Base-by-base conservation (phyloP, 2,797 vertebrate species). In the Craterocephalus amniculus region DNA sequence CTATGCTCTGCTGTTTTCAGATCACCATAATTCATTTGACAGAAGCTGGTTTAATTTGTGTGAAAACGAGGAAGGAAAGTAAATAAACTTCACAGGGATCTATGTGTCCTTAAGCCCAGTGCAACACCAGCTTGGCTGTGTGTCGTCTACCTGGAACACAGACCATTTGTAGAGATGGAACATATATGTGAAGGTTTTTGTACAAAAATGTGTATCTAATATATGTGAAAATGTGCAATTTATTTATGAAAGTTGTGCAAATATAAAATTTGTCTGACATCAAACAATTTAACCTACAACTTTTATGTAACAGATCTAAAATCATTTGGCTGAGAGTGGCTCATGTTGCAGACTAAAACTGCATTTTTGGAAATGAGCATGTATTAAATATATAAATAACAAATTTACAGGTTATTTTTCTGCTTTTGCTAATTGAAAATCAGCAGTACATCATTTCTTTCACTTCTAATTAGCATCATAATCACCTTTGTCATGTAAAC, bases 1-100 rank as follows among this genome's bases (percentile, higher is more conserved):
- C 63, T 79, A 59, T 24, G 20, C 35, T 34, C 40, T 34, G 76
- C 77, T 84, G 72, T 83, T 84, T 85, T 80, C 81, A 72, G 67
- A 74, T 78, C n/a, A 11, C 59, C 32, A 43, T 62, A 58, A 81
- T 83, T 36, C 58, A 6, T 65, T 68, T 58, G 63, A 83, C 52
- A 61, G 85, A 78, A 72, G 48, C 22, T 27, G 0, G 20, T 40
- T 27, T 64, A 40, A 74, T 78, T 71, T 78, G 67, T 70, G 36
- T 54, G 20, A 36, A 67, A 63, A 60, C 51, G 18, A 74, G 65
- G 65, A 40, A 49, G 70, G 10, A 60, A 8, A 27, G 20, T 14
- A 34, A 56, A 52, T 13, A 73, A 67, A 34, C 34, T 56, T 27
- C 55, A 18, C 13, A 74, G 62, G 57, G 55, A 49, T 61, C 51